These are phyloP conservation scores for Pygoscelis adeliae DNA, from an alignment of 2,113 vertebrate species.

Conservation along the genomic window DNA sequence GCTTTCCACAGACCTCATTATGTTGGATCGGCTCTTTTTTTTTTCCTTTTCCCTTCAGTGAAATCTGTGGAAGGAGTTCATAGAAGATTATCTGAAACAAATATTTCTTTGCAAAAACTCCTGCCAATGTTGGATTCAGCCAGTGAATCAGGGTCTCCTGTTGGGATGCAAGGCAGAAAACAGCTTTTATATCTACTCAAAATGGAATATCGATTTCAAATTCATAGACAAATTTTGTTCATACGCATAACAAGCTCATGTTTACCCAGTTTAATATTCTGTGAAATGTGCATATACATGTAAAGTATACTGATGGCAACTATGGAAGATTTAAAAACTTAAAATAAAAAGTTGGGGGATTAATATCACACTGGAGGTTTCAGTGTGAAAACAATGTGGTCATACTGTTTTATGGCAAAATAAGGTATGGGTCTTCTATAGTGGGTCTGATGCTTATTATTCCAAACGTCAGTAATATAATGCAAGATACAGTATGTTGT, in stretches of 20 bases:
- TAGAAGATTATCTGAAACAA: background rate
- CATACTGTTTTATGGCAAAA: accelerated
- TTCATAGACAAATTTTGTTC: background rate
- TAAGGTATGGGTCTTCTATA: background rate
- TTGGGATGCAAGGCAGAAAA: background rate
- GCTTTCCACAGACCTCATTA: background rate
- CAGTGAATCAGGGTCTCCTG: background rate
- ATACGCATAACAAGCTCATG: accelerated
- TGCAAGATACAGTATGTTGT: background rate
- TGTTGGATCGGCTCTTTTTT: background rate
- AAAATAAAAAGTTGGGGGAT: no score
- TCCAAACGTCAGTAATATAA: accelerated
- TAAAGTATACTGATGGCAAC: background rate
- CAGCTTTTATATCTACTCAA: background rate
- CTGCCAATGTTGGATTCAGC: background rate
- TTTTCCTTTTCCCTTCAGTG: background rate
- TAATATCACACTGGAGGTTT: background rate
- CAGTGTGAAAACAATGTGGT: background rate
- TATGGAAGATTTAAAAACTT: background rate
- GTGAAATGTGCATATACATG: background rate
- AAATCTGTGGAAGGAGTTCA: background rate
- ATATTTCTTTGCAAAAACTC: background rate
- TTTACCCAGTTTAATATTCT: background rate
- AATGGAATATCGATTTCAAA: background rate
- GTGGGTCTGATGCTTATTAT: background rate